A percentile compares a stretch with the other conserved stretches of the same genome.
phyloP scores from a whole-genome alignment of 2,797 vertebrate species.

The Antrozous pallidus region DNA sequence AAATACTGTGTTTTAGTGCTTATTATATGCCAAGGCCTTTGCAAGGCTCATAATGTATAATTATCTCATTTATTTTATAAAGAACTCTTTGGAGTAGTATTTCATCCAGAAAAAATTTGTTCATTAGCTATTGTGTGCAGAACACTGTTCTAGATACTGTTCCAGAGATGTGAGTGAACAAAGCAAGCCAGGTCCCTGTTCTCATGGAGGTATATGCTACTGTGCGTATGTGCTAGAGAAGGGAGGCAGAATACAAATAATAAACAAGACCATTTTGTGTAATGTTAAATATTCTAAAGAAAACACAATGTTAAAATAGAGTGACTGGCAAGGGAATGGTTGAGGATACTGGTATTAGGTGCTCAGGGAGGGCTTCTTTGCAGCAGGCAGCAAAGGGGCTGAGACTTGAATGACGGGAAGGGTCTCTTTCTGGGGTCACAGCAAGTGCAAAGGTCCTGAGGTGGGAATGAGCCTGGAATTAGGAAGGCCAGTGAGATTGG shows the following conservation, averaged over 20 bases:
- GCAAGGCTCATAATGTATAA: not conserved
- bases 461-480: not conserved
- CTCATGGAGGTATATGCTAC: not conserved
- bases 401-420: not conserved
- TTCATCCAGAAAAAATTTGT: not conserved
- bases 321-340: not conserved
- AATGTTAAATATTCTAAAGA: not conserved
- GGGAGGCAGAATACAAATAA: not conserved
- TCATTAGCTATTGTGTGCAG: not conserved
- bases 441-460: not conserved
- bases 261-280: not conserved
- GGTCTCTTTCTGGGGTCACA: not conserved
- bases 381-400: not conserved
- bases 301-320: not conserved
- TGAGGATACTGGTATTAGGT: not conserved
- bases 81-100: not conserved
- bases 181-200: not conserved
- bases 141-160: not conserved
- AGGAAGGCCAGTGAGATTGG: not conserved
- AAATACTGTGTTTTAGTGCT: not conserved
- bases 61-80: not conserved
- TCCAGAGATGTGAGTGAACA: not conserved
- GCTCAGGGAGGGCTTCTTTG: not conserved
- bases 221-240: not conserved
- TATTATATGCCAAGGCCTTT: not conserved